Percentiles rank a stretch among this genome's conserved stretches.
phyloP scores from a whole-genome alignment of 2,113 vertebrate genomes.

The Hipposideros armiger region DNA sequence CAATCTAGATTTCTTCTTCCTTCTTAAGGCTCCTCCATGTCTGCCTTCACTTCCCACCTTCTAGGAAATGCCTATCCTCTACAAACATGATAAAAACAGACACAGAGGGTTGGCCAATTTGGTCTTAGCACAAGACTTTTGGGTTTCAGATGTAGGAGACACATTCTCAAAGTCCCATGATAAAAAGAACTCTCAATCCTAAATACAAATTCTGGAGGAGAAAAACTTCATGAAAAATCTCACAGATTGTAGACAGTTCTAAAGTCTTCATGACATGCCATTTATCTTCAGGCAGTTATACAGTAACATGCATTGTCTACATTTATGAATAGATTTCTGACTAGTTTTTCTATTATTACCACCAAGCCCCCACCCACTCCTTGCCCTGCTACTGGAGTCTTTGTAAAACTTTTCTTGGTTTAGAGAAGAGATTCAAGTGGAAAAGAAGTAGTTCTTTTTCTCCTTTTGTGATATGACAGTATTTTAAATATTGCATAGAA shows the following conservation, averaged over 20 bases:
- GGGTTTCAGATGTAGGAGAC: neutral
- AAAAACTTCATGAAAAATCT: neutral
- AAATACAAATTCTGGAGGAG: neutral
- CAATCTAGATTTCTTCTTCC: neutral
- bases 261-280: neutral
- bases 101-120: neutral
- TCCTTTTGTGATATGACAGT: neutral
- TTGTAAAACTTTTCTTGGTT: neutral
- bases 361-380: fast-evolving
- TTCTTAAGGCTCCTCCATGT: neutral
- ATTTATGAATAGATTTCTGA: neutral
- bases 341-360: neutral
- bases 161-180: neutral
- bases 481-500: neutral
- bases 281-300: neutral
- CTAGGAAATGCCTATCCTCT: neutral
- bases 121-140: neutral
- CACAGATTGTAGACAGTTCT: neutral
- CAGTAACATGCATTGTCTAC: neutral
- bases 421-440: neutral
- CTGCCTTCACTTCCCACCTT: neutral
- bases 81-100: neutral
- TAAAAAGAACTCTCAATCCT: neutral
- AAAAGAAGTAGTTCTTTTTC: neutral
- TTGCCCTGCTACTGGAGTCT: neutral